Evolutionary conservation across 30 jellyfish, hydroid and myxozoan genomes (phyloP), one percentile per base, ranked within the genome.

Genomic region (Aurelia aurita complex sp. Pacific): DNA sequence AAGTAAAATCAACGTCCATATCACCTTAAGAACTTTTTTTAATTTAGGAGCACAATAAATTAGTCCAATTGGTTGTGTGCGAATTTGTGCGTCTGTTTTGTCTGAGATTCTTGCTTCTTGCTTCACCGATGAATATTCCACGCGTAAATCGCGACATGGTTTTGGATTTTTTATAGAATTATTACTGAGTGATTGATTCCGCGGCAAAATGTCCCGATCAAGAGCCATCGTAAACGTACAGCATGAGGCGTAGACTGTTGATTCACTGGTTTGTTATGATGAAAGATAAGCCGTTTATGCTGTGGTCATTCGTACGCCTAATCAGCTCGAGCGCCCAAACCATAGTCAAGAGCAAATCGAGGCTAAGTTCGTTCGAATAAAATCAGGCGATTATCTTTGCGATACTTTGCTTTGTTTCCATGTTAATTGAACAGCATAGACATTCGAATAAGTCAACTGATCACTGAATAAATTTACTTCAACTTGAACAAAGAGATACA

Each of bases 401-500:
- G 91, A 82, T 71, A 82, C 87, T 14, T 71, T 42, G 92, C 87
- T 83, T 83, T 83, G 92, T 83, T 63, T 63, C 53, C 38, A 83
- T 73, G 92, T 60, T 83, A 83, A 83, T 83, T 83, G 92, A 83
- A 83, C 92, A 66, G 87, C 92, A 63, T 81, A 81, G 76, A 83
- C 65, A 82, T 70, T 83, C 92, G 74, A 83, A 83, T 77, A 83
- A 61, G 91, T 71, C 92, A 40, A 40, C 52, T 40, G 52, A 40
- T 40, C 52, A 40, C 52, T 40, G 9, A 40, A 40, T 40, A 40
- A 40, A 40, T 40, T 53, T 77, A 83, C 92, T 52, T 50, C 66
- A 40, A 35, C 79, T 60, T 14, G 78, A 82, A 82, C 91, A 82
- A 82, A 51, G 85, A 59, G 75, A 75, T 57, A 82, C 91, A 82